A percentile compares a stretch with the other conserved stretches of the same genome.
These are phyloP conservation scores for Silurus meridionalis DNA, from an alignment of 2,113 vertebrate genomes.

Conservation along the genomic window DNA sequence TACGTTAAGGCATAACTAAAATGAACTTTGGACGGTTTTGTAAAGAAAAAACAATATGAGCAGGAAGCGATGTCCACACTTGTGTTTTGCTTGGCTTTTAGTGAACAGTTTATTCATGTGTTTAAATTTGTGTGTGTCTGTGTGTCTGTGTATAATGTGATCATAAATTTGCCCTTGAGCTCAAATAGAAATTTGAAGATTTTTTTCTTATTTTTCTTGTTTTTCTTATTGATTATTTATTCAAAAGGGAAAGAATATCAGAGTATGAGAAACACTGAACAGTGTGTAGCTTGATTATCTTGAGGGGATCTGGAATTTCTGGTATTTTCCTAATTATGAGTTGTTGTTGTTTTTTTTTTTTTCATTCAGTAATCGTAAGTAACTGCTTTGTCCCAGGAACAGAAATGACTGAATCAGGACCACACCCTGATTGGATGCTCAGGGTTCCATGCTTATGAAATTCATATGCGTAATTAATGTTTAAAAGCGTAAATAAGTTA, in stretches of 20 bases:
- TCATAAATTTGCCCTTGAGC: slow-evolving; percentile 19
- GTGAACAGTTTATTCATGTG: slow-evolving; percentile 14
- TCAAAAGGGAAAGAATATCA: neutral
- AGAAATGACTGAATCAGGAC: neutral
- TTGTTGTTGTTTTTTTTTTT: neutral
- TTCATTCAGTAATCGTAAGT: neutral
- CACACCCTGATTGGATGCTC: neutral
- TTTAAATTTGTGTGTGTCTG: neutral
- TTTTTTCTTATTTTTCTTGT: too few relatives aligned
- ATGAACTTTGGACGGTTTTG: neutral
- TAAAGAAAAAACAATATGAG: neutral
- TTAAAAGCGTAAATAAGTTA: neutral
- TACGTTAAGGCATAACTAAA: slow-evolving; percentile 11
- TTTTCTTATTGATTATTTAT: neutral
- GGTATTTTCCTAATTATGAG: too few relatives aligned
- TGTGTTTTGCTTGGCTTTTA: slow-evolving; percentile 29
- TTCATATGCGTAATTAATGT: neutral
- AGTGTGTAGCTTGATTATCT: neutral
- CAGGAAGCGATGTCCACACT: neutral
- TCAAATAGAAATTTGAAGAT: neutral
- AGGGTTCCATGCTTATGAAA: neutral
- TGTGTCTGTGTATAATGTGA: neutral
- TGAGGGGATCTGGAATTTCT: neutral
- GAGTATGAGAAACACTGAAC: neutral
- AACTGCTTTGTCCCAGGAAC: neutral